Conservation (phyloP, 2,888 invertebrate species). For the Habroteleia sp. region DNA sequence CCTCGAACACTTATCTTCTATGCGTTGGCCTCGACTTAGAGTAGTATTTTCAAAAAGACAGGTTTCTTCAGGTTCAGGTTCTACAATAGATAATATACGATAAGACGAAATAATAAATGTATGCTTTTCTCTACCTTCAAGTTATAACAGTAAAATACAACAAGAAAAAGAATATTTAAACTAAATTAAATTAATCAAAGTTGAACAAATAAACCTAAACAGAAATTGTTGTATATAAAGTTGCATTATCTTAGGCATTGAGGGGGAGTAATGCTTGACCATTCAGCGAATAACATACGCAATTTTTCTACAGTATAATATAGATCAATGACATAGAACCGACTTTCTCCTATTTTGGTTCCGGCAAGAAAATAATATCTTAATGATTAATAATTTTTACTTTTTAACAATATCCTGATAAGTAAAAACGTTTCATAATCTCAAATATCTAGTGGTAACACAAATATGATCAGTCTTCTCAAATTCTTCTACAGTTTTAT, state of each 20-base stretch:
- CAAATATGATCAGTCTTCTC: too few relatives aligned
- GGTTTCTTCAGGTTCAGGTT: constrained; percentile 81
- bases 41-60: constrained; percentile 87
- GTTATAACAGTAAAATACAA: too few relatives aligned
- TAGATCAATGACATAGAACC: constrained; percentile 15
- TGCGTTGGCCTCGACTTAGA: constrained; percentile 86
- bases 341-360: constrained; percentile 40
- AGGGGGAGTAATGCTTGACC: background rate
- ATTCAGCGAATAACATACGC: background rate
- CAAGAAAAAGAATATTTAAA: too few relatives aligned
- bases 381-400: constrained; percentile 21
- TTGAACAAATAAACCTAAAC: too few relatives aligned
- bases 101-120: background rate
- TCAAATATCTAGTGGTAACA: constrained; percentile 14
- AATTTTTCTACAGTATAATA: constrained; percentile 9
- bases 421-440: constrained; percentile 38
- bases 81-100: constrained; percentile 11
- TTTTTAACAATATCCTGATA: constrained; percentile 15
- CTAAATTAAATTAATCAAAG: too few relatives aligned
- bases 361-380: constrained; percentile 29
- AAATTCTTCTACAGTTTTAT: too few relatives aligned
- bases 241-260: too few relatives aligned
- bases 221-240: too few relatives aligned
- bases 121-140: too few relatives aligned
- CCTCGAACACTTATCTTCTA: constrained; percentile 91